A percentile compares a stretch with the other conserved stretches of the same genome.
phyloP scores from a whole-genome alignment of 2,888 invertebrate genomes.

The Baronia brevicornis region DNA sequence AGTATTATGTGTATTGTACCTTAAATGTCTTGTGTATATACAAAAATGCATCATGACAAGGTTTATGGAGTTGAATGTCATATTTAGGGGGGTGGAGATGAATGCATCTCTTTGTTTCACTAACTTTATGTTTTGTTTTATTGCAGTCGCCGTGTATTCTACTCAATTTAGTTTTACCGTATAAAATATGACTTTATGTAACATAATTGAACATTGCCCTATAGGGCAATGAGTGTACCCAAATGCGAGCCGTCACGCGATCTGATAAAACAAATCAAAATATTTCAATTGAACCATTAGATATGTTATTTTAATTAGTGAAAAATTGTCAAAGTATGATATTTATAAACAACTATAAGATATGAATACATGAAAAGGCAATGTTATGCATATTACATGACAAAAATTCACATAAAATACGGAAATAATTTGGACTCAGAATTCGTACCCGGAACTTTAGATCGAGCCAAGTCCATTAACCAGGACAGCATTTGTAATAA shows the following conservation, averaged over 20 bases:
- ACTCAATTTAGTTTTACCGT: no score
- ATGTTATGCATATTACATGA: no score
- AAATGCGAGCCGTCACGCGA: conserved; percentile 13
- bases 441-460: background rate
- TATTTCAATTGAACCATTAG: conserved; percentile 8
- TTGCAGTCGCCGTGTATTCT: conserved; percentile 33
- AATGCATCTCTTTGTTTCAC: conserved; percentile 54
- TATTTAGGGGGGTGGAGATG: conserved; percentile 44
- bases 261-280: conserved; percentile 11
- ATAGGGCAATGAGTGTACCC: background rate
- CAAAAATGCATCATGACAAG: conserved; percentile 33
- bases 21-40: conserved; percentile 21
- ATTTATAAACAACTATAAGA: no score
- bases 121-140: conserved; percentile 37
- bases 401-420: no score
- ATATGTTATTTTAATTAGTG: no score
- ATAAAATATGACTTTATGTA: conserved; percentile 10
- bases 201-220: conserved; percentile 12
- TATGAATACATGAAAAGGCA: no score
- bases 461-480: conserved; percentile 1
- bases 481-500: conserved; percentile 3
- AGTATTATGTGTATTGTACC: conserved; percentile 9
- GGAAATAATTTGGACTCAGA: no score
- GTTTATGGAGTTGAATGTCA: conserved; percentile 40
- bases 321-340: no score